A percentile compares a stretch with the other conserved stretches of the same genome.
Conservation (phyloP, 2,113 vertebrate genomes). For the Gallinago jamesoni region DNA sequence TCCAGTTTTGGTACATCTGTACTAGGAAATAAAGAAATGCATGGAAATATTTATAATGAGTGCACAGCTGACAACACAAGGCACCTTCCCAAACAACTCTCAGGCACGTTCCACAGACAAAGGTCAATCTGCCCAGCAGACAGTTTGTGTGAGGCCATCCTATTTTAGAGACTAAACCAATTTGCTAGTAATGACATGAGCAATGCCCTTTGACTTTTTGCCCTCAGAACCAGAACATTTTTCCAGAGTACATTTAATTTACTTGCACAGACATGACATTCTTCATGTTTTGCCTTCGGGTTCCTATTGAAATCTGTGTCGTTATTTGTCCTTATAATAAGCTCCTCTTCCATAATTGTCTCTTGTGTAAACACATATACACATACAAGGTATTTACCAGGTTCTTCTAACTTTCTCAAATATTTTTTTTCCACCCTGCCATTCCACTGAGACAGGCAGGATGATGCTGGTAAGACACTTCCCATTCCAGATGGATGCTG, state of each 20-base stretch:
- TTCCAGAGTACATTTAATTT: not conserved
- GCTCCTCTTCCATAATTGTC: not conserved
- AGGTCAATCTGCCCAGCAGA: not conserved
- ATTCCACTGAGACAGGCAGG: not conserved
- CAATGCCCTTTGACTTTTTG: not conserved
- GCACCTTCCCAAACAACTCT: not conserved
- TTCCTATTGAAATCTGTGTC: not conserved
- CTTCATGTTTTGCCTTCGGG: not conserved
- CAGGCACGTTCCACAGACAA: not conserved
- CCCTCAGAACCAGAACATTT: not conserved
- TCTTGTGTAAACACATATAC: not conserved
- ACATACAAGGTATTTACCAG: not conserved
- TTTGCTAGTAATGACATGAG: not conserved
- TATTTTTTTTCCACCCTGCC: not conserved
- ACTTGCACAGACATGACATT: not conserved
- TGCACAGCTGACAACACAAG: accelerated
- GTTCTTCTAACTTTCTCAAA: not conserved
- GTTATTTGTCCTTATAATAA: not conserved
- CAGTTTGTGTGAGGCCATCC: not conserved
- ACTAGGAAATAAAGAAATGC: not conserved
- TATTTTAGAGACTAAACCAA: not conserved
- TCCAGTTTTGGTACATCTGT: not conserved
- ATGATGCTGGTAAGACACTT: not conserved
- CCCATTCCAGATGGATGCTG: not conserved
- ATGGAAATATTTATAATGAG: not conserved